Percentiles rank a stretch among this genome's conserved stretches.
phyloP scores from a whole-genome alignment of 1,140 invertebrate species.

The Anoplophora glabripennis region DNA sequence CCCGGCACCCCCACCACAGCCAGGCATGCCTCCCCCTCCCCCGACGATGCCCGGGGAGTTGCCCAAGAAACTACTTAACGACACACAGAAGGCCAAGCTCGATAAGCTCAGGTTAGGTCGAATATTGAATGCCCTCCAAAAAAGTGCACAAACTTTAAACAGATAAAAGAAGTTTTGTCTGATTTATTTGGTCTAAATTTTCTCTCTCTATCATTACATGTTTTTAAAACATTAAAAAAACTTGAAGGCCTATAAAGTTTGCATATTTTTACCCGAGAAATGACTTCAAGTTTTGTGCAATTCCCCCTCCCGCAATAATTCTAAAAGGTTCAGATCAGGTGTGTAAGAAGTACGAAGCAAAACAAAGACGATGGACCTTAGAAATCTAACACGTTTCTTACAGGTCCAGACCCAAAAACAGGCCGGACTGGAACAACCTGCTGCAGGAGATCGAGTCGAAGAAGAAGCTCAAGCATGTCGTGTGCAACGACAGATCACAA shows the following conservation, averaged over 20 bases:
- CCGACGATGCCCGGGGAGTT: conserved; percentile 49
- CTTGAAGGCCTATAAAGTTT: too few relatives aligned
- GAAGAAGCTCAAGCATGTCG: conserved; percentile 72
- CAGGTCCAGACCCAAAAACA: conserved; percentile 68
- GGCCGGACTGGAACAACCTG: conserved; percentile 85
- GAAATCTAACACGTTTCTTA: conserved; percentile 5
- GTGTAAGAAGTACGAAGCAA: too few relatives aligned
- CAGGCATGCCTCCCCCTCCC: conserved; percentile 66
- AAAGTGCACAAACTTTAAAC: neutral
- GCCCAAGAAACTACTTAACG: conserved; percentile 52
- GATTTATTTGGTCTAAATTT: too few relatives aligned
- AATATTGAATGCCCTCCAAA: neutral
- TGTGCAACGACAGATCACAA: conserved; percentile 74
- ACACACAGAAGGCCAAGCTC: conserved; percentile 58
- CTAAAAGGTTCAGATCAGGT: too few relatives aligned
- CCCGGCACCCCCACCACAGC: conserved; percentile 70
- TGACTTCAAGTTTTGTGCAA: too few relatives aligned
- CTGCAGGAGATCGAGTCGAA: conserved; percentile 85
- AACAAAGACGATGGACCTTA: too few relatives aligned
- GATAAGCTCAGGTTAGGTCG: conserved; percentile 51
- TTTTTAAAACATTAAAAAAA: too few relatives aligned
- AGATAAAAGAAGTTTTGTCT: too few relatives aligned
- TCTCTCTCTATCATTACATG: too few relatives aligned
- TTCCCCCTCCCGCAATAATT: too few relatives aligned
- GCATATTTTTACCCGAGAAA: too few relatives aligned